These are phyloP conservation scores for Fulica atra DNA, from an alignment of 2,113 vertebrate species.

Conservation along the genomic window DNA sequence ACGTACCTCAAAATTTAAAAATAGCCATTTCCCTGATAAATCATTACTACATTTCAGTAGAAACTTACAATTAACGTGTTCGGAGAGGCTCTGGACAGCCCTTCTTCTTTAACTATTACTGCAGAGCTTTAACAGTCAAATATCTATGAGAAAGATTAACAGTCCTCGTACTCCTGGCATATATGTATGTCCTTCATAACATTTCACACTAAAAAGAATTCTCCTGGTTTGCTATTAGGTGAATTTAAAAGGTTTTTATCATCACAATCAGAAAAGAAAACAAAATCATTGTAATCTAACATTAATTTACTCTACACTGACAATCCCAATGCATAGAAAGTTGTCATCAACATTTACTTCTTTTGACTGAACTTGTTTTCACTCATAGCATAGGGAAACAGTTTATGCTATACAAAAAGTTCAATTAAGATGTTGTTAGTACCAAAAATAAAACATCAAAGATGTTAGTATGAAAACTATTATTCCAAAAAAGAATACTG, in stretches of 20 bases:
- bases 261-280: neutral
- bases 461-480: neutral
- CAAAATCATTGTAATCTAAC: neutral
- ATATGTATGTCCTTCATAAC: neutral
- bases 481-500: neutral
- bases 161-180: neutral
- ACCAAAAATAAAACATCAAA: neutral
- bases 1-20: neutral
- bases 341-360: neutral
- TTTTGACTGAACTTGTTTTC: neutral
- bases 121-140: neutral
- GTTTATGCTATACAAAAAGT: neutral
- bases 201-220: neutral
- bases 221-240: neutral
- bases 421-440: neutral
- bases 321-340: neutral
- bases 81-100: neutral
- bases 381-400: neutral
- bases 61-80: neutral
- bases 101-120: neutral
- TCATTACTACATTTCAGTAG: neutral
- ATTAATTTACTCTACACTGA: neutral
- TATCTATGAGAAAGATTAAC: neutral
- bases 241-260: neutral
- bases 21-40: neutral